phyloP scores from a whole-genome alignment of 2,113 vertebrate species.

The Neopipo cinnamomea region DNA sequence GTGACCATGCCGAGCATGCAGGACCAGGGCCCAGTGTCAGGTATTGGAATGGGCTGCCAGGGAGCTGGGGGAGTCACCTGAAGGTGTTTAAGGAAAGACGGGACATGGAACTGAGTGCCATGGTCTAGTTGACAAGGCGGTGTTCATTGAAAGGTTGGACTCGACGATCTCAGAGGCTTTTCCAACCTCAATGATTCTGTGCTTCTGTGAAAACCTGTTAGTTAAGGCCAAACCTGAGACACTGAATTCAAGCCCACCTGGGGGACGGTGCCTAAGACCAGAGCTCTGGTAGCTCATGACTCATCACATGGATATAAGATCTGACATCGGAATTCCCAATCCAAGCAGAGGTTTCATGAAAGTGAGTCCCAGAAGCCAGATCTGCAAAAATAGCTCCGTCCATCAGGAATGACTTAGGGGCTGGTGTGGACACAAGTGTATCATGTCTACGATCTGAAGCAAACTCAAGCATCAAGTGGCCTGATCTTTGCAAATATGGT shows the following conservation, averaged over 20 bases:
- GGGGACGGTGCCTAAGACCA: not conserved
- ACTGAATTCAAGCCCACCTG: too few relatives aligned
- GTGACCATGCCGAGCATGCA: rapidly evolving
- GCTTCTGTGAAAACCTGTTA: not conserved
- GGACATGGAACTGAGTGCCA: not conserved
- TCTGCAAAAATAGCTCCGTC: not conserved
- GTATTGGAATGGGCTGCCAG: not conserved
- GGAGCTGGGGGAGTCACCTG: not conserved
- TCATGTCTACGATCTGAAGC: rapidly evolving
- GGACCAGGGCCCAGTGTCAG: rapidly evolving
- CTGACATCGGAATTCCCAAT: rapidly evolving
- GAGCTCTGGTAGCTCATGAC: rapidly evolving
- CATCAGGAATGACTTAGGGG: not conserved
- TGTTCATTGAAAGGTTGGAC: not conserved
- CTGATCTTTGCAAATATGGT: not conserved
- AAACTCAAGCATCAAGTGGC: not conserved
- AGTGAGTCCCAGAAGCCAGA: not conserved
- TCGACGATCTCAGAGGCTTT: not conserved
- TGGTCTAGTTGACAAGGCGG: not conserved
- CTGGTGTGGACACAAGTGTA: not conserved
- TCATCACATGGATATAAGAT: rapidly evolving
- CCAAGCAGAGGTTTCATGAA: not conserved
- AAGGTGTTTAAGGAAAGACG: not conserved
- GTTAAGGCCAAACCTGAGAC: not conserved
- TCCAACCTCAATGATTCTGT: not conserved